Percentiles rank a stretch among this genome's conserved stretches.
phyloP scores from a whole-genome alignment of 1,140 invertebrate species.

The Aphidius gifuensis region DNA sequence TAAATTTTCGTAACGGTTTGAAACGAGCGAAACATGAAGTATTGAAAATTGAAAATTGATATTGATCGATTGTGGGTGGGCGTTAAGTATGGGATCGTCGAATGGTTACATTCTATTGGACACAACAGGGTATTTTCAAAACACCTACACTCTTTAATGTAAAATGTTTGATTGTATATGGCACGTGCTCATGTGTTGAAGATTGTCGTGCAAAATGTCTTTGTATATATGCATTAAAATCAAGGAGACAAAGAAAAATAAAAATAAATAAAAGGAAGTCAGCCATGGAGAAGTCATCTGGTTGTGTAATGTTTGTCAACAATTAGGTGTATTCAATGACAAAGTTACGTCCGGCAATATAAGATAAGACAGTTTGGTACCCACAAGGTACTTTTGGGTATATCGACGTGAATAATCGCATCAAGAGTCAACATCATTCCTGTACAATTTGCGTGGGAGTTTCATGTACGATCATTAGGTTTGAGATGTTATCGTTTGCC shows the following conservation, averaged over 20 bases:
- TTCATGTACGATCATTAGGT: slow-evolving; percentile 50
- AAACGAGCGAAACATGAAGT: background rate
- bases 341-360: slow-evolving; percentile 6
- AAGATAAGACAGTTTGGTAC: background rate
- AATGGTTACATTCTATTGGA: slow-evolving; percentile 10
- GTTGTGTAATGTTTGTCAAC: slow-evolving; percentile 36
- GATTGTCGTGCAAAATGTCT: background rate
- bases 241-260: too few species aligned
- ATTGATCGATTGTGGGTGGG: slow-evolving; percentile 8
- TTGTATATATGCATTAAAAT: too few species aligned
- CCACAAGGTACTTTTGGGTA: slow-evolving; percentile 9
- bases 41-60: slow-evolving; percentile 13
- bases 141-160: slow-evolving; percentile 15
- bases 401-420: slow-evolving; percentile 15
- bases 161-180: background rate
- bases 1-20: background rate
- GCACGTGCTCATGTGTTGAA: background rate
- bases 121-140: slow-evolving; percentile 11
- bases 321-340: slow-evolving; percentile 40
- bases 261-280: too few species aligned
- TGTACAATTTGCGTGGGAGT: slow-evolving; percentile 39
- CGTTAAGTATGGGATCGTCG: slow-evolving; percentile 17
- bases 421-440: background rate
- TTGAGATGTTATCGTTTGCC: slow-evolving; percentile 43
- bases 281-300: too few species aligned